phyloP scores from a whole-genome alignment of 2,888 invertebrate species.

The Parasteatoda lunata region DNA sequence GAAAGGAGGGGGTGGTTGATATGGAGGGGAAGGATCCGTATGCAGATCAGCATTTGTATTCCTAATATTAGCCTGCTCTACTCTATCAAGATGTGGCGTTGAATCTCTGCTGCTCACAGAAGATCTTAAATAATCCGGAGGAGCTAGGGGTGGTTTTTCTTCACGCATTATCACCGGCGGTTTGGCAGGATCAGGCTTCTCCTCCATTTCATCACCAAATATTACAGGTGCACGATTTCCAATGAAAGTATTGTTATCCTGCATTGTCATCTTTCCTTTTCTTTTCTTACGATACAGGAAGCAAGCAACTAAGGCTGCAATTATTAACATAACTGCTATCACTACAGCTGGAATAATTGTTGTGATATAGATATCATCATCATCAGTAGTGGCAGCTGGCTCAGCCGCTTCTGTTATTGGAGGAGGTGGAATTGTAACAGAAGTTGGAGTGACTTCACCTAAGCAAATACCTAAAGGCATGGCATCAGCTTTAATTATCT shows the following conservation, averaged over 20 bases:
- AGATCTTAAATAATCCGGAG: slow-evolving; percentile 83
- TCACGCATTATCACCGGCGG: slow-evolving; percentile 95
- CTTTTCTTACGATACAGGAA: slow-evolving; percentile 86
- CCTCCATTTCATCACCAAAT: slow-evolving; percentile 93
- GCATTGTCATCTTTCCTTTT: slow-evolving; percentile 87
- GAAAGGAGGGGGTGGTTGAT: slow-evolving; percentile 92
- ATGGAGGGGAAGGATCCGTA: slow-evolving; percentile 77
- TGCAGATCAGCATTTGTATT: slow-evolving; percentile 64
- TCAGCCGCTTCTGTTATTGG: slow-evolving; percentile 46
- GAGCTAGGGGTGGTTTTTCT: slow-evolving; percentile 94
- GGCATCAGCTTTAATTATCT: slow-evolving; percentile 81
- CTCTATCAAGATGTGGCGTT: slow-evolving; percentile 69
- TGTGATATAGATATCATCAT: slow-evolving; percentile 79
- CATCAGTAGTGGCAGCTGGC: slow-evolving; percentile 50
- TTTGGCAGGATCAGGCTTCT: slow-evolving; percentile 86
- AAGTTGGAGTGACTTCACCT: slow-evolving; percentile 75
- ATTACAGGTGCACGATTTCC: slow-evolving; percentile 89
- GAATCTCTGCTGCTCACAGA: slow-evolving; percentile 76
- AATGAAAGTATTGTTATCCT: slow-evolving; percentile 79
- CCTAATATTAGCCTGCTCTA: slow-evolving; percentile 62
- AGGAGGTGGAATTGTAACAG: slow-evolving; percentile 74
- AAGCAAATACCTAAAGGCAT: slow-evolving; percentile 79
- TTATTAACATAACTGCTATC: slow-evolving; percentile 88
- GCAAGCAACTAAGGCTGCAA: slow-evolving; percentile 91
- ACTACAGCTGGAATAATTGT: slow-evolving; percentile 90